Percentiles rank a stretch among this genome's conserved stretches.
These are phyloP conservation scores for Glyphotaelius pellucidus DNA, from an alignment of 2,888 invertebrate species.

Conservation along the genomic window DNA sequence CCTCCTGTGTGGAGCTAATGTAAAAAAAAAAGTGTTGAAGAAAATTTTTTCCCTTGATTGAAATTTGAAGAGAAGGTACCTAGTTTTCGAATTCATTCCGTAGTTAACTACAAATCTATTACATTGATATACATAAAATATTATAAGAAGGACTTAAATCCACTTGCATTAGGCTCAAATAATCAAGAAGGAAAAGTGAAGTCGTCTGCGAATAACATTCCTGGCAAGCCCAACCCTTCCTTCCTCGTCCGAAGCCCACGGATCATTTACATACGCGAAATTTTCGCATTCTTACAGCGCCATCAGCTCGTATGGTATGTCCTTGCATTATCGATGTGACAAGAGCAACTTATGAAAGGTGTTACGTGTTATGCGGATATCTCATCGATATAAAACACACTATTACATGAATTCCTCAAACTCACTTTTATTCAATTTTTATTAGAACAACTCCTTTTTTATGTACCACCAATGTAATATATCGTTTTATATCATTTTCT, in stretches of 20 bases:
- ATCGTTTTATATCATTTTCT: too few species aligned
- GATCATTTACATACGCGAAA: conserved; percentile 49
- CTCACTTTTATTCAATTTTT: too few species aligned
- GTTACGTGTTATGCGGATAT: background rate
- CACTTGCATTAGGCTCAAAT: background rate
- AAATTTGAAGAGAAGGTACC: too few species aligned
- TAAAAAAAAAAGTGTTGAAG: too few species aligned
- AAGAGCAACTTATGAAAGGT: conserved; percentile 40
- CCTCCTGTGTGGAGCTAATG: too few species aligned
- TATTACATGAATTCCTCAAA: background rate
- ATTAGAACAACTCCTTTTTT: too few species aligned
- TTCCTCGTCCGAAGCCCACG: background rate
- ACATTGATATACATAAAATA: too few species aligned
- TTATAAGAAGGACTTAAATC: background rate
- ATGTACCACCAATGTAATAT: too few species aligned
- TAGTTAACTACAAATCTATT: too few species aligned
- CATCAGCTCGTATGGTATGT: conserved; percentile 42
- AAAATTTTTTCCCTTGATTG: too few species aligned
- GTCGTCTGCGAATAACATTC: background rate
- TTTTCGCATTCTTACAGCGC: conserved; percentile 52
- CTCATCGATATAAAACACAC: background rate
- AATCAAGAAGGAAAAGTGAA: background rate
- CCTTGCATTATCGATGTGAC: conserved; percentile 48
- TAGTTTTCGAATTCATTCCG: too few species aligned
- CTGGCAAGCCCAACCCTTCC: background rate